Conservation (phyloP, 2,888 invertebrate genomes). For the Pollenia angustigena region DNA sequence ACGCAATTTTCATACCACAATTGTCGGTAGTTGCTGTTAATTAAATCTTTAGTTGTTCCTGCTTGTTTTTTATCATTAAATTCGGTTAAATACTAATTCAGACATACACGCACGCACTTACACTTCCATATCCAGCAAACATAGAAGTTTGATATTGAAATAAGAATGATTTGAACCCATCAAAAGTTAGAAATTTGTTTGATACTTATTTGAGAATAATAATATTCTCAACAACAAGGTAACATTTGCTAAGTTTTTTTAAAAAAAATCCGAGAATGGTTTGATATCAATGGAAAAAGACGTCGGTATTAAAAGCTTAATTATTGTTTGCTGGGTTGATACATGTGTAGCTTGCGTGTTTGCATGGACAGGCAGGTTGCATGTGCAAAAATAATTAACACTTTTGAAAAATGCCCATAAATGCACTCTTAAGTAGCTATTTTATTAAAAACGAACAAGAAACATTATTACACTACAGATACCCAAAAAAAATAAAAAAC, state of each 20-base stretch:
- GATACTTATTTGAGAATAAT: too few species aligned
- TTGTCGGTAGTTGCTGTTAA: constrained; percentile 23
- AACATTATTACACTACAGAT: constrained; percentile 19
- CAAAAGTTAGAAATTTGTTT: too few species aligned
- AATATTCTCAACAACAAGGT: too few species aligned
- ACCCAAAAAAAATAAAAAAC: constrained; percentile 5
- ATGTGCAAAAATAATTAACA: constrained; percentile 59
- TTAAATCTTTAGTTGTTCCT: constrained; percentile 31
- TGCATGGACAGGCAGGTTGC: constrained; percentile 22
- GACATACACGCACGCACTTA: neutral
- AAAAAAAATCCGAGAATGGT: too few species aligned
- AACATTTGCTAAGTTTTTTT: too few species aligned
- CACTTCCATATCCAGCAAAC: neutral
- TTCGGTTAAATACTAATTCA: neutral
- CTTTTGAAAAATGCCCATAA: constrained; percentile 40
- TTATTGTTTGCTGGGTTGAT: too few species aligned
- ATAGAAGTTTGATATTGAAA: too few species aligned
- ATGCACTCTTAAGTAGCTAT: constrained; percentile 50
- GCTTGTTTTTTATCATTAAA: constrained; percentile 21
- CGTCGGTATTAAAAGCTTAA: too few species aligned
- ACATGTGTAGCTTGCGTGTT: constrained; percentile 37
- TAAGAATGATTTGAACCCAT: too few species aligned
- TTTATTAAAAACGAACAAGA: constrained; percentile 22
- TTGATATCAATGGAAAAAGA: too few species aligned
- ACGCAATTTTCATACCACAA: neutral